A percentile compares a stretch with the other conserved stretches of the same genome.
phyloP scores from a whole-genome alignment of 2,113 vertebrate genomes.

The Tychaedon coryphoeus region DNA sequence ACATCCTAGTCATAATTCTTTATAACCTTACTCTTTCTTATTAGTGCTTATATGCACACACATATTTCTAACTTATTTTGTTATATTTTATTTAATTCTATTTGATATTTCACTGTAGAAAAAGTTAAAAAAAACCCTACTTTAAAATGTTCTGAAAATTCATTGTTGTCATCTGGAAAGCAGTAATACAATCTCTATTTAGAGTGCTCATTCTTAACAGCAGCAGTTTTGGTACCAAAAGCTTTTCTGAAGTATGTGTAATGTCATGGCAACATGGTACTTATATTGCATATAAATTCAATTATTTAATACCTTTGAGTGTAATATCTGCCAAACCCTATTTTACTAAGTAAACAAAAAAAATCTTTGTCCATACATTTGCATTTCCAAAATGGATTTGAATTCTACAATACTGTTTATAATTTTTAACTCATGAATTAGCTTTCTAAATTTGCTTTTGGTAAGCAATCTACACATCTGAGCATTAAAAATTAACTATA shows the following conservation, averaged over 20 bases:
- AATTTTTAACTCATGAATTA: background rate
- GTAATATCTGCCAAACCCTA: background rate
- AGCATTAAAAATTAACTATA: background rate
- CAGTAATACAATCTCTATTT: background rate
- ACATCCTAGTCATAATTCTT: background rate
- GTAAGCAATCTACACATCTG: background rate
- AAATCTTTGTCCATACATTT: background rate
- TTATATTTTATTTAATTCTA: background rate
- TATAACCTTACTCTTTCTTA: background rate
- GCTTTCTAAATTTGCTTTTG: background rate
- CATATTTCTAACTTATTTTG: background rate
- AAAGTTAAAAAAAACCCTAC: background rate
- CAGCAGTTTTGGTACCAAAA: background rate
- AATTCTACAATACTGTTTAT: background rate
- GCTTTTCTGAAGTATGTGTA: background rate
- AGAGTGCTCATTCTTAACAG: background rate
- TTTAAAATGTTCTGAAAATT: slow-evolving; percentile 11
- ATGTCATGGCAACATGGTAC: slow-evolving; percentile 16
- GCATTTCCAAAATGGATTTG: background rate
- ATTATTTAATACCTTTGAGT: slow-evolving; percentile 19
- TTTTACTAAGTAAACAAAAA: background rate
- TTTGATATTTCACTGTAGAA: background rate
- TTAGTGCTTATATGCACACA: background rate
- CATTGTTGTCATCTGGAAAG: slow-evolving; percentile 2
- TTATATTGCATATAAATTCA: slow-evolving; percentile 2